Percentiles rank a stretch among this genome's conserved stretches.
Evolutionary conservation across 37 sponge, comb jelly and placozoan genomes (phyloP).

Genomic region (Cladorhizidae sp.): DNA sequence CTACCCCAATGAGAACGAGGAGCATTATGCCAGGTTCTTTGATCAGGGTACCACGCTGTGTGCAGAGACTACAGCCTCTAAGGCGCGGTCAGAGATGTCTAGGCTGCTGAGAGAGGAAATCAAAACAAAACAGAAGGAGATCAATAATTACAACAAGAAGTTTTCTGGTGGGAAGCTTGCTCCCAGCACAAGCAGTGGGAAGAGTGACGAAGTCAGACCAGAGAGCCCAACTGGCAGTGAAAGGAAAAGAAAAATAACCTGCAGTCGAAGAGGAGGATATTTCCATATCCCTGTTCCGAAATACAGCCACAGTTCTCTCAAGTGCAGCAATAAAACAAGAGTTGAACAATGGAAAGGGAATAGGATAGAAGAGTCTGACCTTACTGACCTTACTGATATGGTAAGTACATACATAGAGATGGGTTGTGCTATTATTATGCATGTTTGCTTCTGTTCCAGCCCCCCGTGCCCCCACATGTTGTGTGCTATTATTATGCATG

Average conservation of each 20-base stretch:
- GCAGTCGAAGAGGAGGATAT: not conserved
- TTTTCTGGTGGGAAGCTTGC: not conserved
- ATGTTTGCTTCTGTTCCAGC: too few relatives aligned
- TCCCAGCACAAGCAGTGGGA: not conserved
- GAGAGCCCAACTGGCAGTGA: slow-evolving; percentile 40
- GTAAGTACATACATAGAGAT: too few relatives aligned
- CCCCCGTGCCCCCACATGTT: too few relatives aligned
- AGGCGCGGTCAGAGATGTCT: slow-evolving; percentile 77
- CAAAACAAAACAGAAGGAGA: slow-evolving; percentile 61
- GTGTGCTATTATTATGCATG: too few relatives aligned
- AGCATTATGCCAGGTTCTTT: slow-evolving; percentile 84
- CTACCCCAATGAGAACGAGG: slow-evolving; percentile 74
- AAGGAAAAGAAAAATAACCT: not conserved
- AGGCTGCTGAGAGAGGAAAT: slow-evolving; percentile 69
- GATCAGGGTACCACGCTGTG: slow-evolving; percentile 90
- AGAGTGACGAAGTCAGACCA: slow-evolving; percentile 19
- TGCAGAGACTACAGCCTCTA: slow-evolving; percentile 92
- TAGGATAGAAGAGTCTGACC: too few relatives aligned
- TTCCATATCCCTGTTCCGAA: not conserved
- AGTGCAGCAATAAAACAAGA: too few relatives aligned
- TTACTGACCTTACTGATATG: too few relatives aligned
- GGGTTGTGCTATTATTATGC: too few relatives aligned
- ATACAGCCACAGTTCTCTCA: too few relatives aligned
- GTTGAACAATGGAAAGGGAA: too few relatives aligned
- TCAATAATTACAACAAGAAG: slow-evolving; percentile 1